phyloP scores from a whole-genome alignment of 2,113 vertebrate species.

The Muntiacus muntjak region DNA sequence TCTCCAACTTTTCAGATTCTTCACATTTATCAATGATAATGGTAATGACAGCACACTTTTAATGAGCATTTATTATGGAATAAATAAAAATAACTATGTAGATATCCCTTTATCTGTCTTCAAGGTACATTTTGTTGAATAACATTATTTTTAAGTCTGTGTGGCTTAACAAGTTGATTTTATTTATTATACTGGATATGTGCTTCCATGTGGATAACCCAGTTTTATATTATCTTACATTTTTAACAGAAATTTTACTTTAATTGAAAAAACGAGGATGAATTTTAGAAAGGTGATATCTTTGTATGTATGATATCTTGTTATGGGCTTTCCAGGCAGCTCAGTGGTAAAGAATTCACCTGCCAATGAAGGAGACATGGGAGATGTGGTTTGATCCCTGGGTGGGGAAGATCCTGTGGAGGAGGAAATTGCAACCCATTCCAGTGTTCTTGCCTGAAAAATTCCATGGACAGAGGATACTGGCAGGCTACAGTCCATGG shows the following conservation, averaged over 20 bases:
- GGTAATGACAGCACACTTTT: background rate
- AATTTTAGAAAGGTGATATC: background rate
- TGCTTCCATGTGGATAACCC: background rate
- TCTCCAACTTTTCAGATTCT: background rate
- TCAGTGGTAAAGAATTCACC: background rate
- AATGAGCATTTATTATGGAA: background rate
- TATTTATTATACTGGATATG: background rate
- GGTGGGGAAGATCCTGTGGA: background rate
- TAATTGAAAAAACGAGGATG: background rate
- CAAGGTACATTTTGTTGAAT: background rate
- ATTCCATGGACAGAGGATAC: background rate
- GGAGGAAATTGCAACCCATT: background rate
- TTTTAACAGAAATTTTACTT: conserved; percentile 19
- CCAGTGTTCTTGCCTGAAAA: background rate
- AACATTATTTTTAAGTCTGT: background rate
- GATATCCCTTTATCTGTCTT: background rate
- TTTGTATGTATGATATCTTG: background rate
- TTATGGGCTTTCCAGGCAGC: background rate
- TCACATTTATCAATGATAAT: background rate
- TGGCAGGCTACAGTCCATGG: background rate
- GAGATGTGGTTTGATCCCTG: background rate
- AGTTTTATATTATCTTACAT: background rate
- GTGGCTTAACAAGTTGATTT: background rate
- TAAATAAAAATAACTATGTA: background rate
- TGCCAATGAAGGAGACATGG: background rate